Percentiles rank a stretch among this genome's conserved stretches.
Evolutionary conservation across 2,888 invertebrate species (phyloP).

Genomic region (Elysia crispata): DNA sequence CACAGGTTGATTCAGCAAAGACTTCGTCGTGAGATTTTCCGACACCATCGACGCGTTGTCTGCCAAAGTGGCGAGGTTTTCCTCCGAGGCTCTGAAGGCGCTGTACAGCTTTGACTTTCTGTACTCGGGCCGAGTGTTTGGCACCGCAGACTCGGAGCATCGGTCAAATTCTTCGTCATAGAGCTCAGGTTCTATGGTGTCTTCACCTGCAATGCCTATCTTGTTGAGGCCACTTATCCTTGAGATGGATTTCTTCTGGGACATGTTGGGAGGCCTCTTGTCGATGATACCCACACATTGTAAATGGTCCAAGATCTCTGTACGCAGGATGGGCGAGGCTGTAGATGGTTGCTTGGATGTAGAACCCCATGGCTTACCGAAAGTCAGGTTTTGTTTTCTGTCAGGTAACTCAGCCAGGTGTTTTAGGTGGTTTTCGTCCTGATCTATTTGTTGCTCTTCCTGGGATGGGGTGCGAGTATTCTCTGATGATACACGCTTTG

Average conservation of each 20-base stretch:
- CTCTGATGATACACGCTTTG: too few relatives aligned
- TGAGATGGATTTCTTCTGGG: neutral
- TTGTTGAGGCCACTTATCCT: neutral
- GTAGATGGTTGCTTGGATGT: neutral
- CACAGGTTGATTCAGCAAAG: conserved; percentile 20
- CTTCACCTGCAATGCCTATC: neutral
- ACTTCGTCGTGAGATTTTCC: conserved; percentile 3
- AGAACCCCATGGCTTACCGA: conserved; percentile 11
- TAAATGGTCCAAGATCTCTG: conserved; percentile 33
- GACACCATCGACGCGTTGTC: neutral
- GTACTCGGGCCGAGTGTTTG: neutral
- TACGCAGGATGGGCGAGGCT: conserved; percentile 22
- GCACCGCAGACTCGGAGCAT: neutral
- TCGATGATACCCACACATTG: conserved; percentile 42
- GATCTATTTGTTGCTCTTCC: neutral
- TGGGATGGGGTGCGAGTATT: neutral
- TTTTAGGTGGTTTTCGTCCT: neutral
- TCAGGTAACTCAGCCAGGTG: neutral
- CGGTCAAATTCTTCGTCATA: neutral
- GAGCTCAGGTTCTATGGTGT: neutral
- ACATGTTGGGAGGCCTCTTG: conserved; percentile 10
- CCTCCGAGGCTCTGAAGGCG: conserved; percentile 29
- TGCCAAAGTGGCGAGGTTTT: neutral
- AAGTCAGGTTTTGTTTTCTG: neutral
- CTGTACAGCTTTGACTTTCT: conserved; percentile 29